Conservation (phyloP, 1,140 invertebrate genomes). For the Amphibalanus amphitrite region DNA sequence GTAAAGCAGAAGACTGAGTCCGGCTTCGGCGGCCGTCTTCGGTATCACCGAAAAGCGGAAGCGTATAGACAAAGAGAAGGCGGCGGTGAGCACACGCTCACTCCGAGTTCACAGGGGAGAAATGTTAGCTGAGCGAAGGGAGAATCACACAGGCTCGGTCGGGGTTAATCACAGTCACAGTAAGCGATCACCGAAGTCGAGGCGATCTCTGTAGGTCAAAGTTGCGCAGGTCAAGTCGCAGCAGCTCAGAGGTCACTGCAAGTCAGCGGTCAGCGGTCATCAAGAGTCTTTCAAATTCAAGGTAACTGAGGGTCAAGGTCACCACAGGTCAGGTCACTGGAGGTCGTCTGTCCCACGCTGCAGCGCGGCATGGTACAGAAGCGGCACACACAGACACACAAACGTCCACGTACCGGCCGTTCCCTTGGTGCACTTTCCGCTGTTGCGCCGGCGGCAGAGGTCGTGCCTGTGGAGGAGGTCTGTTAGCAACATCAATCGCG, state of each 20-base stretch:
- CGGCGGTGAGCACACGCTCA: not conserved
- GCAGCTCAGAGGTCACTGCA: not conserved
- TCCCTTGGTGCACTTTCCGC: conserved; percentile 85
- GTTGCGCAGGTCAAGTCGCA: not conserved
- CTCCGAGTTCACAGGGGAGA: not conserved
- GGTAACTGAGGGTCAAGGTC: too few species aligned
- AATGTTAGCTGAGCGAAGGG: not conserved
- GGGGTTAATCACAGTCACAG: too few species aligned
- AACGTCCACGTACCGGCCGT: conserved; percentile 59
- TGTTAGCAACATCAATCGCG: not conserved
- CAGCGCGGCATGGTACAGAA: not conserved
- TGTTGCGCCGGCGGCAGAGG: conserved; percentile 85
- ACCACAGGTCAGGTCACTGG: too few species aligned
- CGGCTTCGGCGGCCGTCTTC: not conserved
- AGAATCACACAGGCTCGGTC: too few species aligned
- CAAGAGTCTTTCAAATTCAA: too few species aligned
- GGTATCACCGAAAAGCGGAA: not conserved
- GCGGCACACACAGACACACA: not conserved
- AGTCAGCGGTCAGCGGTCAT: too few species aligned
- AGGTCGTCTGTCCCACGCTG: too few species aligned
- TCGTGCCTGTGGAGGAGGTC: conserved; percentile 54
- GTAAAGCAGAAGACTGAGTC: too few species aligned
- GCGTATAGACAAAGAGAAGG: not conserved
- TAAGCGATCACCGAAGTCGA: too few species aligned
- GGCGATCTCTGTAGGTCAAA: too few species aligned